phyloP scores from a whole-genome alignment of 2,888 invertebrate genomes.

The Tetranychus piercei region DNA sequence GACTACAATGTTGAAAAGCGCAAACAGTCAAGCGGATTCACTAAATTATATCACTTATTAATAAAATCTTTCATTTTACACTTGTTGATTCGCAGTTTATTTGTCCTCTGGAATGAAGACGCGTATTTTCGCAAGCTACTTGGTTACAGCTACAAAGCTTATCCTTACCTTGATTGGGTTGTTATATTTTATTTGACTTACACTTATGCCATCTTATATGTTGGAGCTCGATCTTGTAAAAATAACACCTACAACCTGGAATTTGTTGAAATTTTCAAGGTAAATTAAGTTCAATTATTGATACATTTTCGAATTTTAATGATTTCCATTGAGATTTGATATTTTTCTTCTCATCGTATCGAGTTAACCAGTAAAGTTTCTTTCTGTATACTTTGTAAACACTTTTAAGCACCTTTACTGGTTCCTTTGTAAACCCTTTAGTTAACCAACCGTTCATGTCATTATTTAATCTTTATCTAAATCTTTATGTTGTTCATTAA shows the following conservation, averaged over 20 bases:
- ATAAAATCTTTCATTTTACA: background rate
- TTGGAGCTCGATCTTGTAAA: background rate
- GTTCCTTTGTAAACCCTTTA: no score
- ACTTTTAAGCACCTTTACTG: no score
- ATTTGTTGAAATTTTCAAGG: conserved; percentile 2
- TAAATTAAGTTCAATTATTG: background rate
- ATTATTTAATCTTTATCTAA: background rate
- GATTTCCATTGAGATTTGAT: no score
- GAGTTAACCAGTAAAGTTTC: no score
- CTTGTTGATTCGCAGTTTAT: background rate
- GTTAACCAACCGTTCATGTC: background rate
- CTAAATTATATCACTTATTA: background rate
- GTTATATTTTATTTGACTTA: background rate
- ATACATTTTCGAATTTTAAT: no score
- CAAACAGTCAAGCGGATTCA: background rate
- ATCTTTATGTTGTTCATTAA: no score
- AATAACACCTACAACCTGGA: background rate
- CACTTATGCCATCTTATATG: background rate
- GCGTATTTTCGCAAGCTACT: background rate
- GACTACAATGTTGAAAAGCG: background rate
- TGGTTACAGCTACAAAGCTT: background rate
- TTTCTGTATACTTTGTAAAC: no score
- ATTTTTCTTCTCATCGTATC: no score
- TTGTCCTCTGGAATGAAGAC: background rate
- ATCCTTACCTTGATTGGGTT: background rate